Evolutionary conservation across 2,797 vertebrate genomes (phyloP).

Genomic region (Anguilla megastoma): DNA sequence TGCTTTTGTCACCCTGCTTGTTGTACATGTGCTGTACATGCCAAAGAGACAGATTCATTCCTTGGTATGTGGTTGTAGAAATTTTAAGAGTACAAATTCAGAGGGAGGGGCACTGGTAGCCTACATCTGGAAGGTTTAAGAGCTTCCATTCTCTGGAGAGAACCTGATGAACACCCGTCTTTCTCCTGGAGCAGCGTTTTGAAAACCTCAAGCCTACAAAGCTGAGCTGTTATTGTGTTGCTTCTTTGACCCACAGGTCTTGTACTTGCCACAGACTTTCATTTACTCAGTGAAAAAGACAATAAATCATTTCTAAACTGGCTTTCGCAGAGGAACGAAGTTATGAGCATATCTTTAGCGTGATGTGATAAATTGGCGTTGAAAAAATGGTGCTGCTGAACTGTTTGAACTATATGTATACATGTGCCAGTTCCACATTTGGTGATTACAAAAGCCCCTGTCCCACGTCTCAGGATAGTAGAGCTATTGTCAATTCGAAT

Average conservation of each 20-base stretch:
- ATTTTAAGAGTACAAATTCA: not conserved
- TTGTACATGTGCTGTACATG: not conserved
- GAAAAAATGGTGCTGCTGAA: not conserved
- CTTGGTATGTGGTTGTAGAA: not conserved
- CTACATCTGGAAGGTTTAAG: not conserved
- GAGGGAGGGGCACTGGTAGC: not conserved
- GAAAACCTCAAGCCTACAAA: not conserved
- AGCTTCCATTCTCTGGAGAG: not conserved
- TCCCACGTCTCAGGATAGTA: not conserved
- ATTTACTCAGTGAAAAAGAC: not conserved
- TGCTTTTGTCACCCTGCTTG: not conserved
- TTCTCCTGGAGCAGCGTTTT: not conserved
- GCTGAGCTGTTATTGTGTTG: not conserved
- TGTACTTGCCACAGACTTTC: not conserved
- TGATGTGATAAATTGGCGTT: not conserved
- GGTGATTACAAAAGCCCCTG: not conserved
- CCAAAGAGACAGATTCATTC: not conserved
- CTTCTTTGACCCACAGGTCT: not conserved
- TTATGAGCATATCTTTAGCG: not conserved
- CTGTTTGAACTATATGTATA: not conserved
- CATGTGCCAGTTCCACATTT: not conserved
- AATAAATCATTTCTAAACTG: not conserved
- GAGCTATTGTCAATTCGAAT: not conserved
- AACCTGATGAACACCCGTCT: not conserved
- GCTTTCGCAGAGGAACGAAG: not conserved